Evolutionary conservation across 2,797 vertebrate genomes (phyloP), one percentile per base, ranked within the genome.

Genomic region (Enteromius treurensis): DNA sequence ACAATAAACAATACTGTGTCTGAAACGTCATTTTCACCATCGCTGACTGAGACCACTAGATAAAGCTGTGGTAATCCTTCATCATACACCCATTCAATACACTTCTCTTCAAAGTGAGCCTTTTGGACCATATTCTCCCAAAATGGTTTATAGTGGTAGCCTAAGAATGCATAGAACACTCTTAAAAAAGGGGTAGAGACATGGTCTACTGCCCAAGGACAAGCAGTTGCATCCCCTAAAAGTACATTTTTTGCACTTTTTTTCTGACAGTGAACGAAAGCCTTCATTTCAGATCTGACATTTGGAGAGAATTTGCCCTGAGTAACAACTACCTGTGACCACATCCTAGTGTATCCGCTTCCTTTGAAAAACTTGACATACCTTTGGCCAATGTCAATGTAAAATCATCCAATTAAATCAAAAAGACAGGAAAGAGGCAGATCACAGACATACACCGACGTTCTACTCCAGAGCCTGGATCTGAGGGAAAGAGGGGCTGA

Each of bases 11-110:
- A 71, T 19, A 77, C 70, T 82, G 55, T 60, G 3, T 49, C 65
- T 74, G 79, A 34, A 37, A 75, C 42, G 29, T 23, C 4, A 15
- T 42, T 76, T 77, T 1, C 62, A 77, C 49, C 19, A 8, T 60
- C 5, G 2, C 53, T 60, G 37, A 5, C 26, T 62, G 60, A 85
- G 58, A 21, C 23, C 37, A 17, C 37, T 26, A 64, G 13, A 85
- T 77, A 71, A 49, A 85, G 67, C 65, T 65, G 58, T 81, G 55
- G 67, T 81, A 17, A 74, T 73, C 58, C n/a, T 53, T 67, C 37
- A 23, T 77, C n/a, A 73, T 49, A 23, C 3, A 40, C 34, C 32
- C 53, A 69, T 15, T 49, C n/a, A 70, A 26, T 42, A 8, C n/a
- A 4, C 40, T 10, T 10, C 11, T 51, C 3, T 21, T 53, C 19